phyloP scores from a whole-genome alignment of 2,797 vertebrate species.

The Prunella strophiata region DNA sequence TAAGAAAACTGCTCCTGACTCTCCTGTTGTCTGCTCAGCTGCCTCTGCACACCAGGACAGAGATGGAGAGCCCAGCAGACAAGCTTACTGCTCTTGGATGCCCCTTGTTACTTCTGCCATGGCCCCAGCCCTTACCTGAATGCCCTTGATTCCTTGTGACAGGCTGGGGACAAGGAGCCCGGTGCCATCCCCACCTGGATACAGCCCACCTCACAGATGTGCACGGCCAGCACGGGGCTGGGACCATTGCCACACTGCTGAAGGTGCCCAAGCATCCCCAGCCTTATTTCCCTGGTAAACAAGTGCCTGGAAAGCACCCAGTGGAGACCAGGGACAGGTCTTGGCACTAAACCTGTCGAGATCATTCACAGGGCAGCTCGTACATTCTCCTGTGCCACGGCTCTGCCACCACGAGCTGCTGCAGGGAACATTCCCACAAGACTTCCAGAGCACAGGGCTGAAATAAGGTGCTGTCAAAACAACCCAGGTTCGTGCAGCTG shows the following conservation, averaged over 20 bases:
- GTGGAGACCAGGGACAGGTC: neutral
- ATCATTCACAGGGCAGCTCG: neutral
- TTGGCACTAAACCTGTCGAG: neutral
- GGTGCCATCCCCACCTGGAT: neutral
- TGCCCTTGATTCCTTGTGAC: rapidly evolving
- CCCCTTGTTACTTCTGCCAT: neutral
- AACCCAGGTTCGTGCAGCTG: constrained; percentile 12
- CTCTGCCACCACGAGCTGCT: neutral
- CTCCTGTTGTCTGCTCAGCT: neutral
- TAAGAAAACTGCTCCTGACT: neutral
- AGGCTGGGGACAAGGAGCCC: neutral
- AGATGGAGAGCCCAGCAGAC: neutral
- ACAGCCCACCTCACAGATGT: rapidly evolving
- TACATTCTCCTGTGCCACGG: neutral
- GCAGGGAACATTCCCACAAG: neutral
- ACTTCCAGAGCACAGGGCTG: neutral
- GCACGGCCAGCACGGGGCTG: rapidly evolving
- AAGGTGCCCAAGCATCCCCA: neutral
- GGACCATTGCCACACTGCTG: rapidly evolving
- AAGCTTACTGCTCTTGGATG: neutral
- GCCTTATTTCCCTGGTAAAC: neutral
- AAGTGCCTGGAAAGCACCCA: neutral
- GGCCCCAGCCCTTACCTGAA: neutral
- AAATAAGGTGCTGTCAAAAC: constrained; percentile 38
- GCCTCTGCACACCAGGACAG: neutral